A percentile compares a stretch with the other conserved stretches of the same genome.
Conservation (phyloP, 2,797 vertebrate genomes). For the Lacerta viridis region DNA sequence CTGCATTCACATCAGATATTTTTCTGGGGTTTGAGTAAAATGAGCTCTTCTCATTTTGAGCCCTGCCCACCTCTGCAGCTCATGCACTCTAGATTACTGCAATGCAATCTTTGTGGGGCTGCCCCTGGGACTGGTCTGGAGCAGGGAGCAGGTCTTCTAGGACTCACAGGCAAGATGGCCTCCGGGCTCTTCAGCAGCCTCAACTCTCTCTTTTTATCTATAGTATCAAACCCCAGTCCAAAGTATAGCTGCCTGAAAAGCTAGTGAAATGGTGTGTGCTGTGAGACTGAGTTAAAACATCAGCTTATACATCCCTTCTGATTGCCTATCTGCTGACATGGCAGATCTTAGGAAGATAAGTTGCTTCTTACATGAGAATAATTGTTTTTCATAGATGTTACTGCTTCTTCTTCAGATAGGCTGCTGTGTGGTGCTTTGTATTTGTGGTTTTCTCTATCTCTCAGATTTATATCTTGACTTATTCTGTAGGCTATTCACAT, state of each 20-base stretch:
- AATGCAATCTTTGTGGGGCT: no score
- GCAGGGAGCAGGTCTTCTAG: no score
- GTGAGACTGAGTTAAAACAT: neutral
- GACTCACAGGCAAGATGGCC: no score
- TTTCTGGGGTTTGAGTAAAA: no score
- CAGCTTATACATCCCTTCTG: neutral
- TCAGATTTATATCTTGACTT: constrained; percentile 21
- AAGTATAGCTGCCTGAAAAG: neutral
- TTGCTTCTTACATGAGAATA: constrained; percentile 37
- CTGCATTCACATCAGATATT: neutral
- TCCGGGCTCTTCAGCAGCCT: no score
- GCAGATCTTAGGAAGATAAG: constrained; percentile 28
- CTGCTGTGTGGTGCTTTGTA: constrained; percentile 9
- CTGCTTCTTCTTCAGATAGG: constrained; percentile 17
- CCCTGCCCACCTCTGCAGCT: neutral
- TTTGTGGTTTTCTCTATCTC: constrained; percentile 13
- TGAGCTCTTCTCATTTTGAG: no score
- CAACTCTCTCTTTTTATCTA: neutral
- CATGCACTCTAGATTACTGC: no score
- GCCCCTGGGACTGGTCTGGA: no score
- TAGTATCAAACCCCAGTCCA: neutral
- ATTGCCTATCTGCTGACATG: neutral
- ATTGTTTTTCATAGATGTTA: constrained; percentile 17
- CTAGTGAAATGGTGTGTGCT: neutral
- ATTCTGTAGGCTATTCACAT: neutral